These are phyloP conservation scores for Hedychridium roseum DNA, from an alignment of 2,888 invertebrate species.

Conservation along the genomic window DNA sequence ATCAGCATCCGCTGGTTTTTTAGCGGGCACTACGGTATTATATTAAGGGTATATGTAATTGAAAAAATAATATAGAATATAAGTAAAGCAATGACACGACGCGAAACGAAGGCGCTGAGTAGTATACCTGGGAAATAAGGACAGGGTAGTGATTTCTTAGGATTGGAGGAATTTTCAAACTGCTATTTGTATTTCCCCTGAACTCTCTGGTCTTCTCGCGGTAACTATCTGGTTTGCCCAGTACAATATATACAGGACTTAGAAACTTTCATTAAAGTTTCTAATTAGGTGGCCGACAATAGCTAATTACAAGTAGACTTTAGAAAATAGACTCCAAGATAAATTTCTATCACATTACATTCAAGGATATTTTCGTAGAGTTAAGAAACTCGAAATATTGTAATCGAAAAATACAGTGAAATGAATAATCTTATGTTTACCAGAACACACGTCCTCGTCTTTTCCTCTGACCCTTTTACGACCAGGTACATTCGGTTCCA, in stretches of 20 bases:
- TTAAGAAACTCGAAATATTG: not conserved
- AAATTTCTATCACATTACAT: conserved; percentile 1
- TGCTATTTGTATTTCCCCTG: conserved; percentile 38
- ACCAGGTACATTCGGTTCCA: conserved; percentile 43
- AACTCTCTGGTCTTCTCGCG: conserved; percentile 30
- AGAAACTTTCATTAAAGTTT: conserved; percentile 52
- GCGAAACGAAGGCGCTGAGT: conserved; percentile 20
- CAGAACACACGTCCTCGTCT: conserved; percentile 46
- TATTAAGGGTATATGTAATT: too few relatives aligned
- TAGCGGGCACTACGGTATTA: too few relatives aligned
- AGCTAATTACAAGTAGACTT: conserved; percentile 38
- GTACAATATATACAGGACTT: conserved; percentile 38
- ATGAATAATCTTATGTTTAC: conserved; percentile 37
- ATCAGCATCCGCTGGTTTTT: too few relatives aligned
- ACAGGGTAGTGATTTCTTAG: conserved; percentile 19
- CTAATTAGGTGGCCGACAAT: conserved; percentile 47
- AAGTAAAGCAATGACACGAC: too few relatives aligned
- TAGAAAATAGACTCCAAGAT: conserved; percentile 25
- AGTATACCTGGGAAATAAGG: conserved; percentile 18
- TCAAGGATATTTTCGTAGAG: not conserved
- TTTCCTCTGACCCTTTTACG: conserved; percentile 52
- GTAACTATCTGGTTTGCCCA: conserved; percentile 46
- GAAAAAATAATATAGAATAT: too few relatives aligned
- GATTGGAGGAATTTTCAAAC: conserved; percentile 36
- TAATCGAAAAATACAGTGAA: not conserved